Conservation (phyloP, 2,113 vertebrate species). For the Dromas ardeola region DNA sequence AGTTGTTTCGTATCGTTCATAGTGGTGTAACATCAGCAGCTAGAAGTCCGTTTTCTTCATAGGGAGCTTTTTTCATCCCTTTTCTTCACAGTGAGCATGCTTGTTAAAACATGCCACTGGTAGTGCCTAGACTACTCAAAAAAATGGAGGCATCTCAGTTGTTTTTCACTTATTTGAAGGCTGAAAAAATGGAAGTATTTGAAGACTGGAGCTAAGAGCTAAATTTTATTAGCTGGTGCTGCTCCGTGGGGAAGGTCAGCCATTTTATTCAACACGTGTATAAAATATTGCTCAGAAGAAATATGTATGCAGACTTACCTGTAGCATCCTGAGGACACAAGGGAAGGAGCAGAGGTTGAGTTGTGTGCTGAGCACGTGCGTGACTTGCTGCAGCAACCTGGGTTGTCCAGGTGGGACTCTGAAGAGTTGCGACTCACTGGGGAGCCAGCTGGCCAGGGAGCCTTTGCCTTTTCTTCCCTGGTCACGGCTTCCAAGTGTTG, state of each 20-base stretch:
- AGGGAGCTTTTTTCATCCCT: background rate
- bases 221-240: background rate
- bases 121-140: background rate
- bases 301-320: background rate
- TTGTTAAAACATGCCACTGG: background rate
- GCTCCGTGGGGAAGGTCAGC: background rate
- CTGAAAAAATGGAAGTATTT: background rate
- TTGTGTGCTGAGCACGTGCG: accelerated
- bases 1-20: accelerated
- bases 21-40: background rate
- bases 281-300: background rate
- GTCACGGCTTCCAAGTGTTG: background rate
- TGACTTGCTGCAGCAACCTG: background rate
- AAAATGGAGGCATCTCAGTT: background rate
- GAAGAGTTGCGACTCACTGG: background rate
- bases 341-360: background rate
- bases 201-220: background rate
- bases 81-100: background rate
- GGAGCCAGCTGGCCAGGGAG: background rate
- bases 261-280: background rate
- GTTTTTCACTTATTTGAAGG: background rate
- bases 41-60: background rate
- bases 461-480: background rate
- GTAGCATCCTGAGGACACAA: background rate
- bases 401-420: background rate